These are phyloP conservation scores for Nesometra sesokonis DNA, from an alignment of 35 echinoderm and acorn worm species.

Conservation along the genomic window DNA sequence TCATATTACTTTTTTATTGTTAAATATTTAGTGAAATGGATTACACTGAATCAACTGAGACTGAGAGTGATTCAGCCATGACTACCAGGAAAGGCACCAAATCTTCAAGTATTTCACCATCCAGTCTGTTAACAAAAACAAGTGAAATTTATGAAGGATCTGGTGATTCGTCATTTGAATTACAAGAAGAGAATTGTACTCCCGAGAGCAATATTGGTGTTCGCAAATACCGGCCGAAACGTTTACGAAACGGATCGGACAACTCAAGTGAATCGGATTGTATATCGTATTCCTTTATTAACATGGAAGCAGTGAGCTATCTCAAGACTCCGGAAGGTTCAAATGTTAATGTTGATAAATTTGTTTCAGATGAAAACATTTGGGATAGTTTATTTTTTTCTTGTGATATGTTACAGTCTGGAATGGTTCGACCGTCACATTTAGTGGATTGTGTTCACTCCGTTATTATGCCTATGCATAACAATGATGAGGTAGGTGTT, in stretches of 20 bases:
- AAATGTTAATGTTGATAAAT: neutral
- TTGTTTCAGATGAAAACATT: neutral
- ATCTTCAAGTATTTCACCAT: neutral
- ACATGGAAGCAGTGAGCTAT: neutral
- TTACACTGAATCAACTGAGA: no score
- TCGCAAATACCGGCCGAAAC: neutral
- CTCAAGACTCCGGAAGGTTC: neutral
- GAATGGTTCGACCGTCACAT: neutral
- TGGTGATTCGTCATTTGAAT: neutral
- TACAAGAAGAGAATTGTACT: neutral
- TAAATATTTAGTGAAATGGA: no score
- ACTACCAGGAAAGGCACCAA: neutral
- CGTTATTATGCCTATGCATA: neutral
- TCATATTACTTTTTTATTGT: no score
- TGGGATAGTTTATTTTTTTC: neutral
- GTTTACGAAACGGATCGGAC: neutral
- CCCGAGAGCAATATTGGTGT: neutral
- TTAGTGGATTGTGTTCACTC: neutral
- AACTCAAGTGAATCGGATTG: neutral
- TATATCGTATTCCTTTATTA: neutral
- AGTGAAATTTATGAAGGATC: neutral
- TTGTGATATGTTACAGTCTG: neutral
- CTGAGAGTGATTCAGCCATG: no score
- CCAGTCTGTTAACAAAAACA: neutral
- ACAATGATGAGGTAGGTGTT: neutral